Evolutionary conservation across 2,888 invertebrate genomes (phyloP).

Genomic region (Desoria tigrina): DNA sequence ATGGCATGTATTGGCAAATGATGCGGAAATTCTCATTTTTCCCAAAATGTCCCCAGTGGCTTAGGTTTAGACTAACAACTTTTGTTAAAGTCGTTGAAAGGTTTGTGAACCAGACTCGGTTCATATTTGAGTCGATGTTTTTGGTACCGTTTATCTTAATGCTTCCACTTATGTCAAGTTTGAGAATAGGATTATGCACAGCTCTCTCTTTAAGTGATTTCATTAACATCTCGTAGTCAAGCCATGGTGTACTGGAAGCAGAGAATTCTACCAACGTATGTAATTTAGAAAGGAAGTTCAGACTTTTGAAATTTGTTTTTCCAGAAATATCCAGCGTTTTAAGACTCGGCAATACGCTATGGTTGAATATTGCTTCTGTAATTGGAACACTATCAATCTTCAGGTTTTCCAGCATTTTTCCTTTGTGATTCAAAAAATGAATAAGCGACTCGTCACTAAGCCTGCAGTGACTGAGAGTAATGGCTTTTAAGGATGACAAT

Average conservation of each 20-base stretch:
- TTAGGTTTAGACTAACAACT: slow-evolving; percentile 38
- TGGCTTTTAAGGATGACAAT: slow-evolving; percentile 31
- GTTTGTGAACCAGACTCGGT: slow-evolving; percentile 40
- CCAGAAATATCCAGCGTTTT: slow-evolving; percentile 40
- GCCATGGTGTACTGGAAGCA: slow-evolving; percentile 44
- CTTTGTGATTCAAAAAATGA: slow-evolving; percentile 40
- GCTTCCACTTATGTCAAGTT: slow-evolving; percentile 31
- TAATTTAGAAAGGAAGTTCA: slow-evolving; percentile 39
- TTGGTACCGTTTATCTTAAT: slow-evolving; percentile 32
- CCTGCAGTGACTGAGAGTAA: slow-evolving; percentile 42
- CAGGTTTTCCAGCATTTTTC: slow-evolving; percentile 40
- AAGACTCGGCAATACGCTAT: slow-evolving; percentile 33
- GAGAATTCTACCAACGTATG: slow-evolving; percentile 38
- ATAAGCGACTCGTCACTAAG: slow-evolving; percentile 37
- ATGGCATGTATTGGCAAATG: slow-evolving; percentile 36
- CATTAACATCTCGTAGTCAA: slow-evolving; percentile 40
- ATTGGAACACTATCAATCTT: slow-evolving; percentile 40
- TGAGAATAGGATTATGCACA: slow-evolving; percentile 12
- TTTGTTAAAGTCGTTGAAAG: slow-evolving; percentile 30
- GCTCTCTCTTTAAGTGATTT: slow-evolving; percentile 29
- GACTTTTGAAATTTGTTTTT: slow-evolving; percentile 31
- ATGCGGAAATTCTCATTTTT: slow-evolving; percentile 44
- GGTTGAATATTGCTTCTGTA: slow-evolving; percentile 31
- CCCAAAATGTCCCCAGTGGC: slow-evolving; percentile 43
- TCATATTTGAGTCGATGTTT: slow-evolving; percentile 33